Evolutionary conservation across 2,797 vertebrate species (phyloP), one percentile per base, ranked within the genome.

Genomic region (Betta splendens): DNA sequence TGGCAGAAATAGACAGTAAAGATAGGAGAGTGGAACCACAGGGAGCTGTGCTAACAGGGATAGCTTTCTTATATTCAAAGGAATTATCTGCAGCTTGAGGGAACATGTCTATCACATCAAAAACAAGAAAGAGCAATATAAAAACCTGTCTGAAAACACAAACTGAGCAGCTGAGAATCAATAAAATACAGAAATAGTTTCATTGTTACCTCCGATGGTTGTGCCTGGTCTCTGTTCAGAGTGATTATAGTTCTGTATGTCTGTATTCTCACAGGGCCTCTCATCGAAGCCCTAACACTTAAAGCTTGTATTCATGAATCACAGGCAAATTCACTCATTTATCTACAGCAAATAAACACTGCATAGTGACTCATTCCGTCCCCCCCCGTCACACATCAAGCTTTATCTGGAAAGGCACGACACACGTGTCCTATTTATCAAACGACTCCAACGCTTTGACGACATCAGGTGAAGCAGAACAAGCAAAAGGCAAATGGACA

Each of bases 381-480:
- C 64, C 13, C n/a, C 5, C 55, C 37, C 61, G 60, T 68, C 49
- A 66, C 26, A 53, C 58, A 81, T 53, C 64, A 54, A 64, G 69
- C 63, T 55, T 68, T 50, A 57, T 71, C 55, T 73, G 69, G 69
- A 52, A 62, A 70, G 69, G 54, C 53, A 59, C 9, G 18, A 58
- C 64, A 38, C 84, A 81, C 69, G 56, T 73, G 87, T 57, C 88
- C 86, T 79, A 88, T 63, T 85, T 88, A 77, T 81, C 69, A 74
- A 54, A 80, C 69, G 87, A 69, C 58, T 81, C 71, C 12, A 49
- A 66, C 75, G 81, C 83, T 90, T 80, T 84, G 80, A 87, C 71
- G 38, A 59, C 26, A 84, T 84, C 83, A 85, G 69, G 83, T 85
- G 72, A 83, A 80, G 85, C 77, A 84, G 73, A 81, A 80, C 28